Evolutionary conservation across 1,140 invertebrate species (phyloP).

Genomic region (Coelopa frigida): DNA sequence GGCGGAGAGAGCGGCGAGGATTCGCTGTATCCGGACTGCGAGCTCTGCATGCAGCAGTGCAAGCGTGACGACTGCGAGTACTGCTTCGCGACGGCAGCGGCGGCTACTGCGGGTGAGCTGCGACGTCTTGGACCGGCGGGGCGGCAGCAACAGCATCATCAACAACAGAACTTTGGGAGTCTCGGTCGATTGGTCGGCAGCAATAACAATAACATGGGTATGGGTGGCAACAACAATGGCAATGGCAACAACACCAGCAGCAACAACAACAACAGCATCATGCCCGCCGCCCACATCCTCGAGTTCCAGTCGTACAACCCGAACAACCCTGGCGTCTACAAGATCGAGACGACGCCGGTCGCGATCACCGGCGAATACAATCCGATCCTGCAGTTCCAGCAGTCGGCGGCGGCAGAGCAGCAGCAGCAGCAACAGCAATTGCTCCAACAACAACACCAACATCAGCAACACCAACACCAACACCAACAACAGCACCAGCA

Average conservation of each 20-base stretch:
- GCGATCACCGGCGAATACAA: conserved; percentile 44
- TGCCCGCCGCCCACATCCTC: conserved; percentile 33
- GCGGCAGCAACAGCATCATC: conserved; percentile 7
- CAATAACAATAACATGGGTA: conserved; percentile 4
- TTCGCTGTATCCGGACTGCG: conserved; percentile 28
- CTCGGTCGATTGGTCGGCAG: conserved; percentile 1
- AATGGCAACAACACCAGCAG: conserved; percentile 5
- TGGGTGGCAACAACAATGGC: conserved; percentile 2
- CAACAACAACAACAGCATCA: conserved; percentile 7
- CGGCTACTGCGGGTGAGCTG: background rate
- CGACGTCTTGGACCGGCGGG: background rate
- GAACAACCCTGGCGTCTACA: conserved; percentile 43
- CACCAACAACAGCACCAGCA: conserved; percentile 1
- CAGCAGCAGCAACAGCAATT: conserved; percentile 16
- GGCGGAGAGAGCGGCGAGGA: background rate
- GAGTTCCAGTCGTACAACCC: conserved; percentile 45
- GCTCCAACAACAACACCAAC: background rate
- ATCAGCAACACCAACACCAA: conserved; percentile 6
- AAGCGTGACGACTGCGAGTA: conserved; percentile 39
- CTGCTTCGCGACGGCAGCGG: conserved; percentile 18
- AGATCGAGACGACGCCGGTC: conserved; percentile 43
- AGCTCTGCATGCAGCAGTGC: conserved; percentile 40
- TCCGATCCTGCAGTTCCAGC: conserved; percentile 39
- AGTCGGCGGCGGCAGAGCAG: conserved; percentile 24
- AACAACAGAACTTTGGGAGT: conserved; percentile 11